These are phyloP conservation scores for Astropecten irregularis DNA, from an alignment of 53 echinoderm and acorn worm species.

Conservation along the genomic window DNA sequence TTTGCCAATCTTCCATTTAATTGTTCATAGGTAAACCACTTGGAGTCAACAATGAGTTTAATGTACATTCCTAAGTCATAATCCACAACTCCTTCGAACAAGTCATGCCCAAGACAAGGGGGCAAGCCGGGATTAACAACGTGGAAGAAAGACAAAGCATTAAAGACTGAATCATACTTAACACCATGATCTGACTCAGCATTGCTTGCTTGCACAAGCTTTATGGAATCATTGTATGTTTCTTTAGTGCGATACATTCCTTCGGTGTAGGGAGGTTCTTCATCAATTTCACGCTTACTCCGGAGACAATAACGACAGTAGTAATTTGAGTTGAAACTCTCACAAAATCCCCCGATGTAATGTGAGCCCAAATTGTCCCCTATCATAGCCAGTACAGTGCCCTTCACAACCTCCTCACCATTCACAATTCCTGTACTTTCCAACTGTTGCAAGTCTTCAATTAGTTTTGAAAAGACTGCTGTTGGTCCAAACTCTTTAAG, in stretches of 20 bases:
- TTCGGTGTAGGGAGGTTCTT: slow-evolving; percentile 52
- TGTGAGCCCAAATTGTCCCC: slow-evolving; percentile 75
- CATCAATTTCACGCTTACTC: slow-evolving; percentile 49
- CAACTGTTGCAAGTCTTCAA: slow-evolving; percentile 55
- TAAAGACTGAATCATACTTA: slow-evolving; percentile 71
- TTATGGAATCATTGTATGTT: slow-evolving; percentile 46
- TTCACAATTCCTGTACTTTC: slow-evolving; percentile 54
- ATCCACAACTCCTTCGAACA: slow-evolving; percentile 72
- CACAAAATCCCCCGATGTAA: slow-evolving; percentile 79
- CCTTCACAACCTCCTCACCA: slow-evolving; percentile 34
- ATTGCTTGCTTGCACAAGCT: background rate
- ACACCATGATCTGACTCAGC: slow-evolving; percentile 39
- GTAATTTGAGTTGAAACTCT: slow-evolving; percentile 57
- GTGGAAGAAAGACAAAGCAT: too few species aligned
- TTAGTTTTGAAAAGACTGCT: slow-evolving; percentile 49
- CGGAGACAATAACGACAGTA: slow-evolving; percentile 66
- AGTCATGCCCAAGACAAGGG: slow-evolving; percentile 72
- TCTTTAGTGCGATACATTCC: slow-evolving; percentile 67
- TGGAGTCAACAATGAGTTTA: slow-evolving; percentile 46
- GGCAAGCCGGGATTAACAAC: slow-evolving; percentile 67
- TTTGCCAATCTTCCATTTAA: slow-evolving; percentile 34
- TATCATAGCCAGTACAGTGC: slow-evolving; percentile 52
- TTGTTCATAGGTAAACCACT: slow-evolving; percentile 66
- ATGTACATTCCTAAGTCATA: slow-evolving; percentile 68
- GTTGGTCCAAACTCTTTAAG: slow-evolving; percentile 51